Evolutionary conservation across 37 sponge, comb jelly and placozoan genomes (phyloP), one percentile per base, ranked within the genome.

Genomic region (Aplysina aerophoba): DNA sequence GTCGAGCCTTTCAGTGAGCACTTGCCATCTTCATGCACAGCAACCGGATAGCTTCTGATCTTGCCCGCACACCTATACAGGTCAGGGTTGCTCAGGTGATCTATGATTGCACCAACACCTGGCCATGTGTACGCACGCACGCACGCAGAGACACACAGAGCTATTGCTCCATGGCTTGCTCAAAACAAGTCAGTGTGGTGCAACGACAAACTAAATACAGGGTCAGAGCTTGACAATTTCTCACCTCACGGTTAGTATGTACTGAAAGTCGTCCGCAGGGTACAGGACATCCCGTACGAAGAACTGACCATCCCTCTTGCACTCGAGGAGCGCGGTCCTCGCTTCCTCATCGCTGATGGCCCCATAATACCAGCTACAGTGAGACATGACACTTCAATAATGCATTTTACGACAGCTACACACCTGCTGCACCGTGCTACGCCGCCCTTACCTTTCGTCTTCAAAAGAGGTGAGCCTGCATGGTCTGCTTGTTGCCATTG

Each of bases 301-400:
- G 75, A 93, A 93, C 1, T 27, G 31, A 5, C 93, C 93, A 19
- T 38, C 44, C 28, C 31, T 60, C 1, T 79, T 67, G 22, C 41
- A 56, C 0, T 20, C 34, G 16, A 35, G n/a, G 64, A 93, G 73
- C 20, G 87, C 38, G 34, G 71, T 27, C 38, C 87, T 82, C 2
- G 84, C 81, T 41, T 81, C 85, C 22, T 61, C 36, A 31, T 93
- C 89, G 66, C 89, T 89, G 38, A 87, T 73, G 14, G 53, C 6
- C 15, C 93, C 90, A 79, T 58, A 79, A 80, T 93, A 93, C 93
- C 93, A 93, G 67, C 93, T 93, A 73, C 59, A 87, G 63, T 62
- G n/a, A 81, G 61, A 39, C 57, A 25, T 2, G n/a, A n/a, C n/a
- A n/a, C n/a, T n/a, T n/a, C n/a, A n/a, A n/a, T n/a, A n/a, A n/a